Percentiles rank a stretch among this genome's conserved stretches.
Conservation (phyloP, 2,888 invertebrate genomes). For the Capitulum mitella region DNA sequence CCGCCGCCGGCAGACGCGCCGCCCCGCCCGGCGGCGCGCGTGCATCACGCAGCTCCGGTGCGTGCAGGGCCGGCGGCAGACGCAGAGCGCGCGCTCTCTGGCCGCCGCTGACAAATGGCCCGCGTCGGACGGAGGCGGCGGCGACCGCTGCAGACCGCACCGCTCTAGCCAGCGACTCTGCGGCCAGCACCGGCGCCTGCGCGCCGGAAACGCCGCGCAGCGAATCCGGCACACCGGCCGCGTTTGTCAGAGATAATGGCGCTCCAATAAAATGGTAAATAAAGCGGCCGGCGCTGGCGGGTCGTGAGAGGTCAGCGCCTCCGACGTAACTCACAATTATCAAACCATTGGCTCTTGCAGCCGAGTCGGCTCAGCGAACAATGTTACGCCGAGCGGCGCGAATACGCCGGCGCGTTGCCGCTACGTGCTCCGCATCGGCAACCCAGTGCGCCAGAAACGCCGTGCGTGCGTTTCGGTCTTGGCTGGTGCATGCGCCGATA, state of each 20-base stretch:
- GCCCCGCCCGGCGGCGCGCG: too few species aligned
- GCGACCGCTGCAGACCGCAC: too few species aligned
- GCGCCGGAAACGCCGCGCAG: background rate
- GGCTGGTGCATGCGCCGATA: too few species aligned
- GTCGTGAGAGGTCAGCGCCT: background rate
- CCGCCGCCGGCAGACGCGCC: too few species aligned
- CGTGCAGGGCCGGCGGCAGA: too few species aligned
- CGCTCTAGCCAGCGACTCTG: too few species aligned
- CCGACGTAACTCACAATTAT: conserved; percentile 7
- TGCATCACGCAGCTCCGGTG: too few species aligned
- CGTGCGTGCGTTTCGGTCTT: background rate
- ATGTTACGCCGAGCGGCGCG: background rate
- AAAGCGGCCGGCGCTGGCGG: background rate
- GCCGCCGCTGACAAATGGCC: too few species aligned
- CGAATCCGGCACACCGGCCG: background rate
- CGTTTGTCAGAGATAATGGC: background rate
- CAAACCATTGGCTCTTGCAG: background rate
- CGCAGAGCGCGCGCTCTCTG: too few species aligned
- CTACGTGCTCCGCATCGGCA: background rate
- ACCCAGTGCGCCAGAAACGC: background rate
- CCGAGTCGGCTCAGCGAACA: background rate
- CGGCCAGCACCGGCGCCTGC: too few species aligned
- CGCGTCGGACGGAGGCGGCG: too few species aligned
- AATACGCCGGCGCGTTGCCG: background rate
- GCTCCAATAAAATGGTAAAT: background rate